Base-by-base conservation (phyloP, 2,888 invertebrate species). In the Teleiodes luculella region DNA sequence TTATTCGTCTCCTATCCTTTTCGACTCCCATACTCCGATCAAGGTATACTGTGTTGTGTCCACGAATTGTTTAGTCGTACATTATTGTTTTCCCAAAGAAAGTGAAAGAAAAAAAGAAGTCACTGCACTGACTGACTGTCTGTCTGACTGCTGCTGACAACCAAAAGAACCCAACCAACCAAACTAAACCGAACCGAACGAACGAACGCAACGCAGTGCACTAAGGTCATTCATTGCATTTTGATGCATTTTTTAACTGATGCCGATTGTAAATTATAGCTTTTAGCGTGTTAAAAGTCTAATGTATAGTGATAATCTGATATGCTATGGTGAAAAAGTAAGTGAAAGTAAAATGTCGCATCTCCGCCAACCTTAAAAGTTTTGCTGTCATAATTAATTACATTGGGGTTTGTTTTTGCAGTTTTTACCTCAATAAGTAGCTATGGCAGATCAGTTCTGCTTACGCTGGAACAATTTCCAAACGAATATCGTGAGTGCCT, bases 401-500 rank as follows among this genome's bases (percentile, higher is more conserved):
- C 18, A 33, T 16, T 37, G 16, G 10, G 14, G 43, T 49, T 73
- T 77, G 70, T 72, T 76, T 68, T 80, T 71, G 67, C 70, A 77
- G 60, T 74, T 74, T 70, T 60, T 58, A 58, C 62, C 64, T 72
- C 70, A 68, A 69, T 65, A 70, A 75, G 64, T 82, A 83, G 80
- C 79, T 67, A 90, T 90, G 90, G 88, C 90, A 72, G 93, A 94
- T 82, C 93, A 94, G 78, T 94, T 93, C 77, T 94, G 94, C 85
- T 90, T 94, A 77, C 92, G 93, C 84, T 94, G 94, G 94, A 94
- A 93, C 78, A 93, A 93, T 77, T 94, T 93, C 84, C 93, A 93
- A 80, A 91, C 91, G 56, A 94, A 93, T 68, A 93, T 94, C 70
- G 91, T 93, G 58, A 92, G 91, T 72, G 93, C 93, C 39, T 91